Evolutionary conservation across 1,140 invertebrate species (phyloP), one percentile per base, ranked within the genome.

Genomic region (Cotesia chilonis): DNA sequence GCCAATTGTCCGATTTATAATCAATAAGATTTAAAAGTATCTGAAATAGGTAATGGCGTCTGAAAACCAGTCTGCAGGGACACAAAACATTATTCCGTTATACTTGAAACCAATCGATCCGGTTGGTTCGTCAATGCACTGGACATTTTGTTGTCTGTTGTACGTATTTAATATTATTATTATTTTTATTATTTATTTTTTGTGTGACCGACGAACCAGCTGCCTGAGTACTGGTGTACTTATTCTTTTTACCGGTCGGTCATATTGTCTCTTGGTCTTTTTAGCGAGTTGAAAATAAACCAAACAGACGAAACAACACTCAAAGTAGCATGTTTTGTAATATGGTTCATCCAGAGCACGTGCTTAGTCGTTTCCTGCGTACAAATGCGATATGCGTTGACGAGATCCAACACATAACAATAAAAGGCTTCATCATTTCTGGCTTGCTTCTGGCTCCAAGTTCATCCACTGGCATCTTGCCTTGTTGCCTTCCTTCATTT

Each of bases 361-460:
- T 59, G 69, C 70, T 68, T 7, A 38, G 61, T 41, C 61, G 60
- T 75, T 75, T 72, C 61, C 37, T 73, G 55, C 59, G 72, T 68
- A 55, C 70, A 66, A 20, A 51, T 9, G 3, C 41, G 51, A 65
- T 71, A 54, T 52, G 47, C 41, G 20, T 47, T 10, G 41, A 47
- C 6, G 41, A 47, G 41, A 47, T 47, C 7, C 41, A 47, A 51
- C 20, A 10, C 20, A 20, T n/a, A 57, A 20, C 20, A 57, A 7
- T 47, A 47, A 47, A 47, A 47, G 41, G 41, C 41, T 47, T 47
- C 6, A 47, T 47, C 6, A 47, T 47, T 47, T 47, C 10, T 47
- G 41, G 28, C 28, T 28, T 28, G 28, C 28, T 28, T 3, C 28
- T 28, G 28, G 28, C 28, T 28, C 28, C 28, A 28, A 28, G 28